These are phyloP conservation scores for Phyto melanocephala DNA, from an alignment of 2,888 invertebrate genomes.

Conservation along the genomic window DNA sequence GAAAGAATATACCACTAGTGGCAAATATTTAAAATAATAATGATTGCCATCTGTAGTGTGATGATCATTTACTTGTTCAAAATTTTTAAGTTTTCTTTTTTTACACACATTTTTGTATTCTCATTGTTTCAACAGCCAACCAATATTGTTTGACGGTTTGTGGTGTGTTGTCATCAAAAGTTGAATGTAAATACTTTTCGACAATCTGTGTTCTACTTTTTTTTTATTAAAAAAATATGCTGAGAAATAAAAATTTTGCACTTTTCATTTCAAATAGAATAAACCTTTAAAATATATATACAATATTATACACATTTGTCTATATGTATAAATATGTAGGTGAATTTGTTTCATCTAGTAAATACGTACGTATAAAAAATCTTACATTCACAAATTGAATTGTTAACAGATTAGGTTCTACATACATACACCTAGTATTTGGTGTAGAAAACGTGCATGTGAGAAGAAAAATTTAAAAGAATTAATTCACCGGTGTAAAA, in stretches of 20 bases:
- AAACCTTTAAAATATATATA: too few species aligned
- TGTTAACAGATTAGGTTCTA: background rate
- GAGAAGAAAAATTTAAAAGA: background rate
- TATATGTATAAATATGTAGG: background rate
- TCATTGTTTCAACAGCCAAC: background rate
- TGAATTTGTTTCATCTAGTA: background rate
- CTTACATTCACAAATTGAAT: background rate
- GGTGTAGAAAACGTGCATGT: background rate
- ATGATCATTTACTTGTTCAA: too few species aligned
- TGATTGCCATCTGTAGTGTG: background rate
- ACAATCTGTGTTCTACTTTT: background rate
- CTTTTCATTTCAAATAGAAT: too few species aligned
- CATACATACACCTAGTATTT: background rate
- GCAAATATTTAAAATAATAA: too few species aligned
- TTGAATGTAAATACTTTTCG: constrained; percentile 6
- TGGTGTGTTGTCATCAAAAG: constrained; percentile 25
- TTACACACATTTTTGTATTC: background rate
- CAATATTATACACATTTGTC: too few species aligned
- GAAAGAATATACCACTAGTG: too few species aligned
- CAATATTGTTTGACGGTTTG: background rate
- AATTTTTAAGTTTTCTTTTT: too few species aligned
- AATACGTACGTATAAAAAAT: background rate
- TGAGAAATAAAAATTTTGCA: too few species aligned
- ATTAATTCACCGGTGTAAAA: too few species aligned
- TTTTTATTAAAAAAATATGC: too few species aligned